Evolutionary conservation across 2,888 invertebrate species (phyloP).

Genomic region (Drosophila flavopinicola): DNA sequence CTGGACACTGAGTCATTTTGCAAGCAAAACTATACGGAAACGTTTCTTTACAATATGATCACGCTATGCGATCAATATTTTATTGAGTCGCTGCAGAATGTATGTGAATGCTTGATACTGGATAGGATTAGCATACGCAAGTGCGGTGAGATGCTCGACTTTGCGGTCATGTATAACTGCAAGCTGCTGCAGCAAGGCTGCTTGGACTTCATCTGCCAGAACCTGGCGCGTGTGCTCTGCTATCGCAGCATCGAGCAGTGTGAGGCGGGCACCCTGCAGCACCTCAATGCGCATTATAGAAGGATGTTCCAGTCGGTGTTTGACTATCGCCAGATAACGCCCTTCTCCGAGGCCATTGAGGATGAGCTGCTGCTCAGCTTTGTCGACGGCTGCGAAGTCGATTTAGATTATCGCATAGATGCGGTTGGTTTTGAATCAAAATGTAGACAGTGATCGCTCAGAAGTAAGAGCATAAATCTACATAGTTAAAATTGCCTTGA

Average conservation of each 20-base stretch:
- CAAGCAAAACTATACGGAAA: constrained; percentile 88
- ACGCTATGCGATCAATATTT: constrained; percentile 93
- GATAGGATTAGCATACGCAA: constrained; percentile 90
- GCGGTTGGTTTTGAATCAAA: constrained; percentile 32
- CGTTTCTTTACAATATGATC: constrained; percentile 89
- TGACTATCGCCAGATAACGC: constrained; percentile 88
- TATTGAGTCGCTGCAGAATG: constrained; percentile 88
- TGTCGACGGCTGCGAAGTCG: constrained; percentile 85
- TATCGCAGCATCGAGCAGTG: constrained; percentile 88
- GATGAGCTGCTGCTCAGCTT: constrained; percentile 86
- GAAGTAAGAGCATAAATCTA: no score
- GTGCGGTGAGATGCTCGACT: constrained; percentile 90
- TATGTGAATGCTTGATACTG: constrained; percentile 89
- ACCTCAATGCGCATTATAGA: constrained; percentile 89
- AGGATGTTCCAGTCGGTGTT: constrained; percentile 86
- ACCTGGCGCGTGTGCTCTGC: constrained; percentile 90
- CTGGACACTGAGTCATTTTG: constrained; percentile 87
- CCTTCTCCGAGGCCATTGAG: constrained; percentile 87
- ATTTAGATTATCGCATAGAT: constrained; percentile 85
- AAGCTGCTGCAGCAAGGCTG: constrained; percentile 89
- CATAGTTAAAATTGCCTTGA: background rate
- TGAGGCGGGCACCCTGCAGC: constrained; percentile 87
- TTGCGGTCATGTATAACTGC: constrained; percentile 91
- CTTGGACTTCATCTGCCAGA: constrained; percentile 91
- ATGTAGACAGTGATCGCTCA: background rate